Conservation (phyloP, 2,113 vertebrate genomes). For the Callopanchax toddi region DNA sequence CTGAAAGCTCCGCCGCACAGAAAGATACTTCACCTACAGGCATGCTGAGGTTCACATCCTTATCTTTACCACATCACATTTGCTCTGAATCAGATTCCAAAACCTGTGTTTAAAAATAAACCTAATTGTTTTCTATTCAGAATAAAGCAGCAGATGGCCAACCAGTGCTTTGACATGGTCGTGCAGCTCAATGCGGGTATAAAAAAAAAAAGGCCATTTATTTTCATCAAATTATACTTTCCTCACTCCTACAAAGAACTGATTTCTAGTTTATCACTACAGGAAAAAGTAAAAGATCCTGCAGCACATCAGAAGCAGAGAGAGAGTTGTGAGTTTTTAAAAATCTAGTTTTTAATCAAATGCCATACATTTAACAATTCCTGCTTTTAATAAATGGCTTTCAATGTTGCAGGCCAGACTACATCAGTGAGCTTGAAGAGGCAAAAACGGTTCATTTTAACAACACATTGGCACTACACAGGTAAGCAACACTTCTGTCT, state of each 20-base stretch:
- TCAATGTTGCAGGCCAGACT: slow-evolving; percentile 66
- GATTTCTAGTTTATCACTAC: slow-evolving; percentile 14
- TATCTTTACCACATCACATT: not conserved
- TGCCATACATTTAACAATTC: no score
- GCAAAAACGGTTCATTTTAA: slow-evolving; percentile 72
- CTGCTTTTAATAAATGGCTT: not conserved
- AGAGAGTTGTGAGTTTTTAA: slow-evolving; percentile 71
- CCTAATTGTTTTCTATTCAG: slow-evolving; percentile 46
- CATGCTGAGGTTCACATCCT: slow-evolving; percentile 72
- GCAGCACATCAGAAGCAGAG: slow-evolving; percentile 64
- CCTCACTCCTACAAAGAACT: not conserved
- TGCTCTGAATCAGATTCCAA: not conserved
- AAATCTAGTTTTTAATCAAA: no score
- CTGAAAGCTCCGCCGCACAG: slow-evolving; percentile 24
- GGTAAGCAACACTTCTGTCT: slow-evolving; percentile 46
- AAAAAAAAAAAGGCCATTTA: not conserved
- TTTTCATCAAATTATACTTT: not conserved
- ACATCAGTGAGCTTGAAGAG: slow-evolving; percentile 69
- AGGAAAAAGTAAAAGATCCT: slow-evolving; percentile 66
- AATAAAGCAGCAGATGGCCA: slow-evolving; percentile 79
- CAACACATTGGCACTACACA: slow-evolving; percentile 76
- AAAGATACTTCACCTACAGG: slow-evolving; percentile 44
- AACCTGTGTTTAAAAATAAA: not conserved
- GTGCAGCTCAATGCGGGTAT: slow-evolving; percentile 74
- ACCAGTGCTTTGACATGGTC: slow-evolving; percentile 82